Evolutionary conservation across 2,888 invertebrate genomes (phyloP), one percentile per base, ranked within the genome.

Genomic region (Brassicogethes aeneus): DNA sequence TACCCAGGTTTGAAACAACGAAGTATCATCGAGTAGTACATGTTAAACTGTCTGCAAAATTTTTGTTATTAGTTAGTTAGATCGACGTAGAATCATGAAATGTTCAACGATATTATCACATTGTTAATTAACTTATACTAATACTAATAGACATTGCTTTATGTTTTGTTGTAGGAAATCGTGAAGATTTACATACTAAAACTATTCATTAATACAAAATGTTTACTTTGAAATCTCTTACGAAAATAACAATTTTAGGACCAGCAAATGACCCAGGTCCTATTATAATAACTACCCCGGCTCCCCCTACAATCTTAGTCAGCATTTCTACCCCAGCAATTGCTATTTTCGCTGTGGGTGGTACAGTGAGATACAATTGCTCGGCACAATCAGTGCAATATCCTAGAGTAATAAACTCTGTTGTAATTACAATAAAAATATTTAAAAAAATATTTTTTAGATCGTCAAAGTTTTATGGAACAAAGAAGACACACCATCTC

Each of bases 281-380:
- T 10, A 23, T 10, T 7, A 10, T 23, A 7, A 23, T 5, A 23
- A 5, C 23, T 23, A 10, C 5, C 10, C 23, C 23, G 5, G 5
- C 10, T 3, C 71, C 71, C 23, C 73, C 80, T 1, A 77, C 77
- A 7, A 82, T 89, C 34, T 66, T 72, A 8, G 82, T 91, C 0
- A 73, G 71, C 2, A 84, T 92, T 43, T 80, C 87, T 45, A 75
- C 75, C 46, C 80, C 89, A 47, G 75, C 76, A 15, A 80, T 89
- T 42, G 79, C 81, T 59, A 87, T 89, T 36, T 77, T 85, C 31
- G 80, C 85, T 54, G 76, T 83, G 29, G 95, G 94, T 23, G 77
- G 79, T 42, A 82, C 81, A 3, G 81, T 90, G 1, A 78, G 80
- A 53, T 82, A 91, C 59, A 79, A 79, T 38, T 95, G 95, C 64